Percentiles rank a stretch among this genome's conserved stretches.
phyloP scores from a whole-genome alignment of 2,888 invertebrate genomes.

The Lutraria lutraria region DNA sequence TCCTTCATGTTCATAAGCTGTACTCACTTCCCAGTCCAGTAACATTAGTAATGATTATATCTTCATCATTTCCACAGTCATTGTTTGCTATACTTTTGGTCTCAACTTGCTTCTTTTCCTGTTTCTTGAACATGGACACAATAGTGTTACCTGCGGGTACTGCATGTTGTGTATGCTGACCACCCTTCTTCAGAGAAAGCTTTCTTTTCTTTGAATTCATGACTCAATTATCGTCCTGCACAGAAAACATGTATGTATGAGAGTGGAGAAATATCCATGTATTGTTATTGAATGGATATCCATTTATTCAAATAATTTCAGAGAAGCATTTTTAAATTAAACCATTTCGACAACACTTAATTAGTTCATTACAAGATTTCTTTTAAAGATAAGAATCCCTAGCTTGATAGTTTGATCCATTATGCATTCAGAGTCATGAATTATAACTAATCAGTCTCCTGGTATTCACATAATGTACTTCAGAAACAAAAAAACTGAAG shows the following conservation, averaged over 20 bases:
- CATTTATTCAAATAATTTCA: too few species aligned
- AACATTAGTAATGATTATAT: constrained; percentile 61
- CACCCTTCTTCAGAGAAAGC: constrained; percentile 52
- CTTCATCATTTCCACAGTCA: constrained; percentile 52
- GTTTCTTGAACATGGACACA: constrained; percentile 59
- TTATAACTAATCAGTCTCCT: too few species aligned
- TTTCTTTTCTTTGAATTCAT: constrained; percentile 45
- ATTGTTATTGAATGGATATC: too few species aligned
- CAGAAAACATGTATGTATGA: background rate
- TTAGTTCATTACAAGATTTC: too few species aligned
- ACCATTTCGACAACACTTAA: too few species aligned
- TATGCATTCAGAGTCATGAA: too few species aligned
- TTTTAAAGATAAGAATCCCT: too few species aligned
- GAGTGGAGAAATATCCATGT: too few species aligned
- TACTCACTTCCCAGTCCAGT: constrained; percentile 28
- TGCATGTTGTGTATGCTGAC: background rate
- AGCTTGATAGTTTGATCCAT: too few species aligned
- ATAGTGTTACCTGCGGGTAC: constrained; percentile 42
- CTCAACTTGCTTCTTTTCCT: constrained; percentile 38
- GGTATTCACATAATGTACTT: too few species aligned
- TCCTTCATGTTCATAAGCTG: background rate
- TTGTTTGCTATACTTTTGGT: background rate
- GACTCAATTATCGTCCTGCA: background rate
- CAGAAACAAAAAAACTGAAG: too few species aligned
- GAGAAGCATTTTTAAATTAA: too few species aligned